Conservation (phyloP, 2,797 vertebrate genomes). For the Syndactyla subalaris region DNA sequence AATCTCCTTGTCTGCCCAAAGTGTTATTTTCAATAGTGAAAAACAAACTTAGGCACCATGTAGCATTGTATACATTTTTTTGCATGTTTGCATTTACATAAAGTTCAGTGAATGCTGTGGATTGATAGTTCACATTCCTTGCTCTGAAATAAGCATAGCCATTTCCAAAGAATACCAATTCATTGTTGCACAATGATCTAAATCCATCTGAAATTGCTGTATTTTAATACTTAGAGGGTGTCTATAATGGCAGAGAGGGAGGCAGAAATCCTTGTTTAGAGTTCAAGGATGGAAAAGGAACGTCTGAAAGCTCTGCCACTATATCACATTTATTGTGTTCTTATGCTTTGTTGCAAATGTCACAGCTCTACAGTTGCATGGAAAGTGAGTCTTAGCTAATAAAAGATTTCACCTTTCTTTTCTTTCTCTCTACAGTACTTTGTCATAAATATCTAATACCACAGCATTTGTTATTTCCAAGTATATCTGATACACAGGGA, state of each 20-base stretch:
- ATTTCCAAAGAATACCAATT: slow-evolving; percentile 18
- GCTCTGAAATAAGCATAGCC: background rate
- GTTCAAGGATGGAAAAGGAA: slow-evolving; percentile 61
- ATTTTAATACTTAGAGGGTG: slow-evolving; percentile 39
- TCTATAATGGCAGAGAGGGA: background rate
- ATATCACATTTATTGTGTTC: slow-evolving; percentile 66
- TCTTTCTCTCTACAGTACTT: background rate
- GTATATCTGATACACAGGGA: background rate
- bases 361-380: slow-evolving; percentile 40
- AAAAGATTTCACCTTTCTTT: slow-evolving; percentile 47
- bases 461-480: background rate
- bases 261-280: slow-evolving; percentile 56
- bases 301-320: slow-evolving; percentile 17
- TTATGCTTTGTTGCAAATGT: slow-evolving; percentile 64
- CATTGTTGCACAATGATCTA: background rate
- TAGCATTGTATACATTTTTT: background rate
- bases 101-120: background rate
- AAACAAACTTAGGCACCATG: background rate
- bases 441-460: slow-evolving; percentile 19
- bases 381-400: slow-evolving; percentile 47
- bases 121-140: slow-evolving; percentile 19
- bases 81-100: slow-evolving; percentile 17
- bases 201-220: slow-evolving; percentile 37
- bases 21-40: background rate
- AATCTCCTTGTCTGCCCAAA: background rate